Conservation (phyloP, 92 coral and sea anemone species). For the Plumapathes pennacea region DNA sequence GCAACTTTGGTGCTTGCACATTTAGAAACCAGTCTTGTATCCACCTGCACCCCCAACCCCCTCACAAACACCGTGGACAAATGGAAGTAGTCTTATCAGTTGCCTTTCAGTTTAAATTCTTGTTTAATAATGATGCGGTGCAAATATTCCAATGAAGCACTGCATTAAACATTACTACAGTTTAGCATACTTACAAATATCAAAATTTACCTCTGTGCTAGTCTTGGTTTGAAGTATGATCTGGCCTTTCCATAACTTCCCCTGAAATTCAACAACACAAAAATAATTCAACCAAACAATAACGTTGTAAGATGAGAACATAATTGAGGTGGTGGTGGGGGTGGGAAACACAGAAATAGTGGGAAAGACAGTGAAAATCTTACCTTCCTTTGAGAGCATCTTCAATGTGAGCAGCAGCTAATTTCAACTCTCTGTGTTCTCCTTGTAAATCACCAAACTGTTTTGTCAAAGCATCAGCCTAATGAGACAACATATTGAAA, state of each 20-base stretch:
- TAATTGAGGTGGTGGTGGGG: no score
- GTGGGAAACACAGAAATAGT: not conserved
- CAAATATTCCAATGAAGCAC: no score
- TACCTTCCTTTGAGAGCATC: slow-evolving; percentile 87
- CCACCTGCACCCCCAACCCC: no score
- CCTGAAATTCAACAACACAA: slow-evolving; percentile 13
- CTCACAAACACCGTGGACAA: no score
- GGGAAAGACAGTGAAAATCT: not conserved
- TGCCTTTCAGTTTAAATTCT: no score
- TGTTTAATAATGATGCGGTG: no score
- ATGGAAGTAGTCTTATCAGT: no score
- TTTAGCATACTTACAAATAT: no score
- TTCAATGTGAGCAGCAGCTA: slow-evolving; percentile 91
- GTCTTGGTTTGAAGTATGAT: slow-evolving; percentile 76
- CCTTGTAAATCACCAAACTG: slow-evolving; percentile 88
- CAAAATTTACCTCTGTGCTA: slow-evolving; percentile 75
- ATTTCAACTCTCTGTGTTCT: slow-evolving; percentile 72
- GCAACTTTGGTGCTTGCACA: no score
- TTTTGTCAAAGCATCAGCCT: slow-evolving; percentile 84
- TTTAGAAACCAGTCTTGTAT: no score
- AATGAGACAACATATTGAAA: not conserved
- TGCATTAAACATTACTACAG: no score
- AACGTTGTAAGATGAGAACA: no score
- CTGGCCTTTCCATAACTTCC: slow-evolving; percentile 89
- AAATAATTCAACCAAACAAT: not conserved